Evolutionary conservation across 2,113 vertebrate genomes (phyloP).

Genomic region (Oreotrochilus melanogaster): DNA sequence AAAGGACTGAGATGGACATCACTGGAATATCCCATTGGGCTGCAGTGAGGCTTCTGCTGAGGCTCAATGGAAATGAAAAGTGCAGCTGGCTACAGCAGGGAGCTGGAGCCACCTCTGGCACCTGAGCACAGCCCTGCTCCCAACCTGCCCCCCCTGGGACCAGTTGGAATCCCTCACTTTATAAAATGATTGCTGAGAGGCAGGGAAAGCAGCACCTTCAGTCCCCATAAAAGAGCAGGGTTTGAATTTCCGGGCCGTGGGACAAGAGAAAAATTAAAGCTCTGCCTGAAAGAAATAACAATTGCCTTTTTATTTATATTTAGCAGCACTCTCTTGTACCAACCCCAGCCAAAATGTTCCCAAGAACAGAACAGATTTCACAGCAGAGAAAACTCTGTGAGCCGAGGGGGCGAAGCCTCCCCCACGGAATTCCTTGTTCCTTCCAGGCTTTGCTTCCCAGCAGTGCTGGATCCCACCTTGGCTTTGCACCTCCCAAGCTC

Average conservation of each 20-base stretch:
- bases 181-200: background rate
- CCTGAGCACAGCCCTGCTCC: background rate
- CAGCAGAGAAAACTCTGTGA: background rate
- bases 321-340: background rate
- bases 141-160: background rate
- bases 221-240: background rate
- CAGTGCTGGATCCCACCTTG: background rate
- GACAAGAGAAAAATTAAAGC: conserved; percentile 25
- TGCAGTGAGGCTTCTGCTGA: background rate
- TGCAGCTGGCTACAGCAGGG: background rate
- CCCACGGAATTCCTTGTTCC: background rate
- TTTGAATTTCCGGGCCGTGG: background rate
- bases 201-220: background rate
- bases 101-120: background rate
- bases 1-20: background rate
- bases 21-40: background rate
- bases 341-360: conserved; percentile 8
- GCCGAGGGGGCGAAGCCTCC: background rate
- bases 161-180: background rate
- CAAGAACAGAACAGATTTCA: conserved; percentile 18
- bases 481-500: background rate
- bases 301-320: background rate
- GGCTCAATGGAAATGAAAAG: background rate
- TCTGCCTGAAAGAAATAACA: background rate
- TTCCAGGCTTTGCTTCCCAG: background rate